Evolutionary conservation across 1,140 invertebrate species (phyloP), one percentile per base, ranked within the genome.

Genomic region (Drosophila tropicalis): DNA sequence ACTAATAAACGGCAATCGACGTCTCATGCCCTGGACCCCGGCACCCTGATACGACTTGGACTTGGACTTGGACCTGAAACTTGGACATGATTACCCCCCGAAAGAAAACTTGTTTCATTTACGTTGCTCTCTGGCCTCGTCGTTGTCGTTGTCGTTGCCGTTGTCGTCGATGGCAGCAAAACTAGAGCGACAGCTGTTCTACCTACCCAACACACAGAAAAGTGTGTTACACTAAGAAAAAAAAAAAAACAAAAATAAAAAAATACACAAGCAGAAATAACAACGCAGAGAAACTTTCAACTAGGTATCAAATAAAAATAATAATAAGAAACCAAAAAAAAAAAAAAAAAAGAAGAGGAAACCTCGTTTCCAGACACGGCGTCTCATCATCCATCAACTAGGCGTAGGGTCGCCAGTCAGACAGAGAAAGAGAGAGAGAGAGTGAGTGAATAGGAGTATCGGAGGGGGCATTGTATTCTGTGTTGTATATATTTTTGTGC

Each of bases 401-500:
- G 44, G 44, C 19, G 17, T 22, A 22, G 17, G 44, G 44, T 22
- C 44, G 19, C 15, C 17, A 44, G 41, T 15, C n/a, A 15, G 7
- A 47, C 15, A 17, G 44, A 19, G 15, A 7, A 7, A 10, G 7
- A 3, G 44, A 19, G 44, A 3, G 41, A 44, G 3, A 17, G 44
- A 19, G 44, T 1, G 44, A 51, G 17, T n/a, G 40, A 25, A 7
- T 12, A 1, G n/a, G 12, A 54, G 9, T 1, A 39, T 34, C 36
- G 32, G 58, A 69, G 51, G 65, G 54, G 66, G 56, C 19, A 74
- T 58, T 76, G 67, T 44, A 15, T 34, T 47, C n/a, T 39, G 44
- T 39, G 39, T 86, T 39, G 39, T 86, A 29, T 29, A 29, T 29
- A 81, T 86, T 86, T 86, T 86, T 79, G 79, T 72, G 82, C 83